Evolutionary conservation across 1,140 invertebrate species (phyloP), one percentile per base, ranked within the genome.

Genomic region (Cydia pomonella): DNA sequence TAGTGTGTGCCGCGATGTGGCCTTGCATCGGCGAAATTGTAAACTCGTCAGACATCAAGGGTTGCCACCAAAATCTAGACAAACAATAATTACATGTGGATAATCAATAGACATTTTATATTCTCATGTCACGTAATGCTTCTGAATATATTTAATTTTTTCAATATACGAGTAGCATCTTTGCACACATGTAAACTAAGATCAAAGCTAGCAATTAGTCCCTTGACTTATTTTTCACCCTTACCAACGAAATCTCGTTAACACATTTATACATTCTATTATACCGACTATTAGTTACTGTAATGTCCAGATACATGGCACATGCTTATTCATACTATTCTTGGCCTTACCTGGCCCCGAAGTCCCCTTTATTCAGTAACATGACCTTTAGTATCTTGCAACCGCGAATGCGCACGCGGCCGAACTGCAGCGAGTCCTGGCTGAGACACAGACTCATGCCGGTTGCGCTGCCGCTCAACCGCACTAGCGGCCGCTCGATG

Each of bases 371-470:
- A 75, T 92, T 92, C 16, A 83, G 73, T 16, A 92, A 77, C 89
- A 92, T 91, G 3, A 92, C 87, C 80, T 92, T 92, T 1, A 92
- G 77, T 77, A 89, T 84, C 73, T 91, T 92, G 73, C 86, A 88
- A 0, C 87, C 88, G 1, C 86, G 84, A 75, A 87, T 89, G 6
- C 90, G 84, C 33, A 92, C 89, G 47, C 88, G 84, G 13, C 91
- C 90, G 73, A 92, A 92, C 75, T 92, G 89, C 50, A 92, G 75
- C 2, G 91, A 91, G 74, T 88, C 85, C 62, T 90, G 89, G 72
- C 86, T 90, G 47, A 92, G 85, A 38, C 79, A 81, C n/a, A 91
- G 73, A 29, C 85, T 85, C 89, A 90, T 90, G 27, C 90, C 90
- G 2, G 89, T 90, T 1, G 90, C 91, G 63, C 86, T 84, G 0